Conservation (phyloP, 2,113 vertebrate genomes). For the Pseudolaguvia tuberculata region DNA sequence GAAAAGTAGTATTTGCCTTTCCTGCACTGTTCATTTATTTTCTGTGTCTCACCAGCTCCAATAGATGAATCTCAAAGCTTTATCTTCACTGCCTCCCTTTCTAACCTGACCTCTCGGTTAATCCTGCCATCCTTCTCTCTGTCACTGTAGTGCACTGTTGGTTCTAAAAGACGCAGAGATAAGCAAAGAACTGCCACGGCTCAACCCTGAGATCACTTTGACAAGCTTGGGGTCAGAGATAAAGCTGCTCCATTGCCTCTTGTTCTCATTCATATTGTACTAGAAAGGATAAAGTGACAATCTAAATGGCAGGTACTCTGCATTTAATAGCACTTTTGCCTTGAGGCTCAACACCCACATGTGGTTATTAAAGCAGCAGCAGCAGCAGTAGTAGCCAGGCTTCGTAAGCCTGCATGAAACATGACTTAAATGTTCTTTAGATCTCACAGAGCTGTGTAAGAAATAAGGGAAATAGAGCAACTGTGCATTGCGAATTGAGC, state of each 20-base stretch:
- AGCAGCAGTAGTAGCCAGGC: constrained; percentile 42
- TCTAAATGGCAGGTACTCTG: constrained; percentile 64
- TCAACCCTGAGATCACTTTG: constrained; percentile 45
- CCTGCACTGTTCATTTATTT: not conserved
- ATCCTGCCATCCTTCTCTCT: constrained; percentile 33
- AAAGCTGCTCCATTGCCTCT: constrained; percentile 50
- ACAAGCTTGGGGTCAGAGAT: constrained; percentile 59
- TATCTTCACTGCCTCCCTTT: constrained; percentile 14
- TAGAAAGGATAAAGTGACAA: constrained; percentile 57
- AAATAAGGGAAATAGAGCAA: constrained; percentile 19
- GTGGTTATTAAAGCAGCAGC: constrained; percentile 48
- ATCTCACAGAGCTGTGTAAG: constrained; percentile 27
- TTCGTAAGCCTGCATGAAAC: constrained; percentile 23
- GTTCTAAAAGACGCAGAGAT: constrained; percentile 48
- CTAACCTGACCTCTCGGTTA: constrained; percentile 23
- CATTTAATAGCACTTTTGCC: constrained; percentile 50
- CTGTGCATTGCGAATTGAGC: constrained; percentile 21
- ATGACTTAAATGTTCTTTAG: constrained; percentile 36
- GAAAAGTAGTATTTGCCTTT: not conserved
- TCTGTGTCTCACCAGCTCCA: constrained; percentile 22
- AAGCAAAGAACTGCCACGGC: constrained; percentile 34
- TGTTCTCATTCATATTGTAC: constrained; percentile 57
- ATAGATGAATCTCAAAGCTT: constrained; percentile 32
- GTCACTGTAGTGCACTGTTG: constrained; percentile 49
- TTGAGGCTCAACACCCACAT: constrained; percentile 30